Conservation (phyloP, 2,888 invertebrate species). For the Sesamia inferens region DNA sequence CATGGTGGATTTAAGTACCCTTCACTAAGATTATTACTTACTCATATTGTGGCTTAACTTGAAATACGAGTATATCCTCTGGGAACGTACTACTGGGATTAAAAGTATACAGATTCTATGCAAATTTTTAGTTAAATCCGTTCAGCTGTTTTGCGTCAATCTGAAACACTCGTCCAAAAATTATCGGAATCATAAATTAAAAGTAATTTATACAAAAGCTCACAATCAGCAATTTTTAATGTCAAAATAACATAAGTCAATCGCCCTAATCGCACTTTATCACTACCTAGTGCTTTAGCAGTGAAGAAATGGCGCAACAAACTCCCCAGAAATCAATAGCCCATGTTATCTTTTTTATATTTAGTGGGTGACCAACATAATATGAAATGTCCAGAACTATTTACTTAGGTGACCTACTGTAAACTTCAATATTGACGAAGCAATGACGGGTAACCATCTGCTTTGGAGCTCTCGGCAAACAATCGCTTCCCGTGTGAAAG, state of each 20-base stretch:
- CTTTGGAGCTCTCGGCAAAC: slow-evolving; percentile 71
- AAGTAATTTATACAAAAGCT: background rate
- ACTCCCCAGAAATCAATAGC: background rate
- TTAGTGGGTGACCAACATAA: slow-evolving; percentile 39
- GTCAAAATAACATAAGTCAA: background rate
- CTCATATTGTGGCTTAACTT: background rate
- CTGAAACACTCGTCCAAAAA: background rate
- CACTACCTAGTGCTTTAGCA: background rate
- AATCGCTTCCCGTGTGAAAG: slow-evolving; percentile 81
- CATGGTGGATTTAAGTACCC: too few species aligned
- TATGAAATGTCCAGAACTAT: slow-evolving; percentile 47
- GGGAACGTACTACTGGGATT: background rate
- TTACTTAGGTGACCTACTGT: slow-evolving; percentile 66
- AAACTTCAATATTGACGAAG: slow-evolving; percentile 77
- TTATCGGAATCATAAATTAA: too few species aligned
- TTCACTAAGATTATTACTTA: background rate
- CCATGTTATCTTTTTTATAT: slow-evolving; percentile 13
- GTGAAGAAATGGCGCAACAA: background rate
- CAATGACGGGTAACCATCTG: slow-evolving; percentile 68
- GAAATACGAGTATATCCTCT: too few species aligned
- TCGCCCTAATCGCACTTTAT: background rate
- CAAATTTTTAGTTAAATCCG: background rate
- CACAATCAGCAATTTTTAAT: background rate
- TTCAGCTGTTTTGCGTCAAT: background rate
- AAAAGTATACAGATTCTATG: background rate